Percentiles rank a stretch among this genome's conserved stretches.
These are phyloP conservation scores for Forbesichthys papilliferus DNA, from an alignment of 2,113 vertebrate genomes.

Conservation along the genomic window DNA sequence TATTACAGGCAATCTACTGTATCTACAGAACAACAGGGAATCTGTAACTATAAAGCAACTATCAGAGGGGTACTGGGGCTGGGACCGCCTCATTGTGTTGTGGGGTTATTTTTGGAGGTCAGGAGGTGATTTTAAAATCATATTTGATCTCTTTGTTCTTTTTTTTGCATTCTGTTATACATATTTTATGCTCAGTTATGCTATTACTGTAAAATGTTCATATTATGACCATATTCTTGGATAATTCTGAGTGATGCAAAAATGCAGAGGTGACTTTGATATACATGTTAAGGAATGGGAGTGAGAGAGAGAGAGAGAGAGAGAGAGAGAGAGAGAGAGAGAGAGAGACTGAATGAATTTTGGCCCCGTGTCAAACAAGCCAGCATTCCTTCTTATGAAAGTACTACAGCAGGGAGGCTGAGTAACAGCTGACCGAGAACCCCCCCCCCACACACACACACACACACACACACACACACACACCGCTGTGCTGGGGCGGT, in stretches of 20 bases:
- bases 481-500: too few relatives aligned
- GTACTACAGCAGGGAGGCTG: background rate
- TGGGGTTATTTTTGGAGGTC: too few relatives aligned
- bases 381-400: background rate
- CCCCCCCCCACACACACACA: too few relatives aligned
- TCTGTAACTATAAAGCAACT: background rate
- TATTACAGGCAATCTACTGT: slow-evolving; percentile 11
- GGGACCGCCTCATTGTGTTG: too few relatives aligned
- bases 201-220: background rate
- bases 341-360: slow-evolving; percentile 1
- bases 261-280: background rate
- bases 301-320: slow-evolving; percentile 8
- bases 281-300: background rate
- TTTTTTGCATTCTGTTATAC: background rate
- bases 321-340: background rate
- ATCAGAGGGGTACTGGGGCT: background rate
- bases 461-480: too few relatives aligned
- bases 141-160: background rate
- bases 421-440: background rate
- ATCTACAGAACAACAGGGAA: slow-evolving; percentile 6
- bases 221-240: background rate
- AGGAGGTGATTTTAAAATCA: too few relatives aligned
- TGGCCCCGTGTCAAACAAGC: background rate
- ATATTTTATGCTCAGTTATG: background rate
- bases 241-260: background rate